phyloP scores from a whole-genome alignment of 64 coral and sea anemone genomes.

The Pachyseris speciosa region DNA sequence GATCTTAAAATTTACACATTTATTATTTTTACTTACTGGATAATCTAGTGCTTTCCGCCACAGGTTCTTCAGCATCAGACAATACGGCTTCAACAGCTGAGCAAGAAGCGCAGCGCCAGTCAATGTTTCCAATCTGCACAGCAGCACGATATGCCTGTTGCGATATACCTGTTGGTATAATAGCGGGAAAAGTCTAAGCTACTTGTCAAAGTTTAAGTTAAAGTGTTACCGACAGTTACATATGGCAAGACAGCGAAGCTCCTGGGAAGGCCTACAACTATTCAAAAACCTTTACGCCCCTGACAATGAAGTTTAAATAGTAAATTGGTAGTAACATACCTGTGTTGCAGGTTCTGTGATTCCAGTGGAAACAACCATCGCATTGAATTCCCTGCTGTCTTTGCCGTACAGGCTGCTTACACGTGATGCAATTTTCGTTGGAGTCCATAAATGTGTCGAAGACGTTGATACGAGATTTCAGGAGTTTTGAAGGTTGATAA shows the following conservation, averaged over 20 bases:
- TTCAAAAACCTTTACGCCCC: neutral
- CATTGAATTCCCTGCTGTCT: constrained; percentile 16
- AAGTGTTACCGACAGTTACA: no score
- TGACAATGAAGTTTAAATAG: neutral
- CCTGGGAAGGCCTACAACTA: neutral
- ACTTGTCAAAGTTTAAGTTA: neutral
- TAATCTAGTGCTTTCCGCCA: neutral
- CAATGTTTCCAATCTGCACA: neutral
- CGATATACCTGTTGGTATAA: neutral
- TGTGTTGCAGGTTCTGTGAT: constrained; percentile 3
- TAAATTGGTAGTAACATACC: neutral
- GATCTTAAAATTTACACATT: neutral
- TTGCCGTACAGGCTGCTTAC: neutral
- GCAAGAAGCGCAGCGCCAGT: neutral
- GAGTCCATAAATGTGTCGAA: neutral
- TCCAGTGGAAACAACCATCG: neutral
- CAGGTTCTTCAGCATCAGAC: neutral
- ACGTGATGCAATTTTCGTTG: neutral
- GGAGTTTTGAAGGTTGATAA: no score
- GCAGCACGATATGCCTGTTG: constrained; percentile 17
- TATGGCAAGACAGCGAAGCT: neutral
- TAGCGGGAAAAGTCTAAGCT: neutral
- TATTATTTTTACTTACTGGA: neutral
- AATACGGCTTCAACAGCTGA: neutral
- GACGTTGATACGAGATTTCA: no score